Conservation (phyloP, 2,888 invertebrate species). For the Diaphora mendica region DNA sequence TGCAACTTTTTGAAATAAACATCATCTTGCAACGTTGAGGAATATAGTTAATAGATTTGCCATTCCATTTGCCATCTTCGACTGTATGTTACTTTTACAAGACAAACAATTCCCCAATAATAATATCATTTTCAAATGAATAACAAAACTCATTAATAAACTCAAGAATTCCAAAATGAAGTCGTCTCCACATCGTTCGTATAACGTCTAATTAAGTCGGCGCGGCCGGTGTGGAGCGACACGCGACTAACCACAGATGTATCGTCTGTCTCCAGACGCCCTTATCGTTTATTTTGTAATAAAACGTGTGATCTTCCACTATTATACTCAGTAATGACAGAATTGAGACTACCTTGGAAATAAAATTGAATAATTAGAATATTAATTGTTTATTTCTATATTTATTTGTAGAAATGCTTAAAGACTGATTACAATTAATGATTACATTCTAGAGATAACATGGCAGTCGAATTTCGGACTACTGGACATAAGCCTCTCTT, state of each 20-base stretch:
- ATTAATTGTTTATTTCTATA: neutral
- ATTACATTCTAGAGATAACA: too few relatives aligned
- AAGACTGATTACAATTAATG: too few relatives aligned
- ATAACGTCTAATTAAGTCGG: constrained; percentile 59
- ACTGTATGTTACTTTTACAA: too few relatives aligned
- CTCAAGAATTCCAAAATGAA: neutral
- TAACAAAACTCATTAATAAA: neutral
- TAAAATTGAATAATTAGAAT: neutral
- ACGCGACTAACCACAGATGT: constrained; percentile 62
- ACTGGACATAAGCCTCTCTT: too few relatives aligned
- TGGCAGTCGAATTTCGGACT: too few relatives aligned
- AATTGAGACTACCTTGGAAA: neutral
- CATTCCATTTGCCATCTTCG: too few relatives aligned
- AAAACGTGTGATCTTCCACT: constrained; percentile 41
- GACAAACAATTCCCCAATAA: neutral
- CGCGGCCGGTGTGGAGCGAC: constrained; percentile 54
- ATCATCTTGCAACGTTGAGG: too few relatives aligned
- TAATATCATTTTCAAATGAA: neutral
- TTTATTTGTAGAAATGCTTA: neutral
- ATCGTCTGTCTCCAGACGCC: constrained; percentile 47
- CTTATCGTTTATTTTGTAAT: constrained; percentile 57
- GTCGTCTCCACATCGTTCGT: constrained; percentile 45
- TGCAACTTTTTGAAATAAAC: too few relatives aligned
- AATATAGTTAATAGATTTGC: too few relatives aligned
- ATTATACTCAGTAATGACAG: neutral